phyloP scores from a whole-genome alignment of 2,888 invertebrate genomes.

The Troides helena region DNA sequence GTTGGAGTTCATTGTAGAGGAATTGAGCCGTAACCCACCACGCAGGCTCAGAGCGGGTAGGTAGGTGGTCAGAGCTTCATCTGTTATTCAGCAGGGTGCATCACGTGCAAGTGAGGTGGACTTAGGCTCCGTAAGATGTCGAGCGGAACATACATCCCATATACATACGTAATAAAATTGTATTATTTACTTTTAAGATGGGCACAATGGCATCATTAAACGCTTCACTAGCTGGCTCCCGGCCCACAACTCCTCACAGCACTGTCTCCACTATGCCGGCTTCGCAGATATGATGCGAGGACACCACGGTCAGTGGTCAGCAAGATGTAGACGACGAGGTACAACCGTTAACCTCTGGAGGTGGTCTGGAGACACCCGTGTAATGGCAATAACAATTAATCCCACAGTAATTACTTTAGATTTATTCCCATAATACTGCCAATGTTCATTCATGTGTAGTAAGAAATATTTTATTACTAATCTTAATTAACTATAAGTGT shows the following conservation, averaged over 20 bases:
- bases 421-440: neutral
- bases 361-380: slow-evolving; percentile 51
- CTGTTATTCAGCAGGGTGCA: no score
- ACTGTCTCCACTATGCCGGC: slow-evolving; percentile 94
- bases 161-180: no score
- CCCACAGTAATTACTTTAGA: neutral
- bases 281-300: slow-evolving; percentile 75
- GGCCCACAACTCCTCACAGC: slow-evolving; percentile 94
- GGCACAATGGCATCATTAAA: slow-evolving; percentile 95
- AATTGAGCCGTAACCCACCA: no score
- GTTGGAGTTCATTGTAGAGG: no score
- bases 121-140: no score
- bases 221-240: slow-evolving; percentile 92
- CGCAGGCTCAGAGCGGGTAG: no score
- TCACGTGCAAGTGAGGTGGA: no score
- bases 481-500: no score
- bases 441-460: neutral
- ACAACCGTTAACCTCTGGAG: slow-evolving; percentile 38
- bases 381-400: slow-evolving; percentile 30
- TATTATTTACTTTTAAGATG: slow-evolving; percentile 79
- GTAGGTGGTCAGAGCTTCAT: no score
- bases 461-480: neutral
- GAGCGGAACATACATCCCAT: no score
- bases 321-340: slow-evolving; percentile 31
- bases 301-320: slow-evolving; percentile 33